phyloP scores from a whole-genome alignment of 2,888 invertebrate species.

The Hetaerina titia region DNA sequence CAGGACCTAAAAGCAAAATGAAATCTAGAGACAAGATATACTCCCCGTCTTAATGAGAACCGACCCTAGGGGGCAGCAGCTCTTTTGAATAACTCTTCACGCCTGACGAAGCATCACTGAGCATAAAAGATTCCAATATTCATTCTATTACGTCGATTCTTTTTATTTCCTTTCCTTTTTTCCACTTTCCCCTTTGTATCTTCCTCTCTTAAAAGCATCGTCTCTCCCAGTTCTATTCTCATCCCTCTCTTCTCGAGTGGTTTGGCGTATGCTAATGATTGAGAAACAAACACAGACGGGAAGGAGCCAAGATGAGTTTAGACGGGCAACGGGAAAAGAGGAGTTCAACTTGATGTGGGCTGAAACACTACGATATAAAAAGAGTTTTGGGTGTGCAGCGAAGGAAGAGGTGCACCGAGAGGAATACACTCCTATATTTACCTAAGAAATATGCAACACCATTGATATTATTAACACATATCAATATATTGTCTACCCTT shows the following conservation, averaged over 20 bases:
- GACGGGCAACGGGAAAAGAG: neutral
- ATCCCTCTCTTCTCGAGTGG: neutral
- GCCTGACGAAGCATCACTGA: slow-evolving; percentile 31
- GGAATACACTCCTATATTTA: too few species aligned
- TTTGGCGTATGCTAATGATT: slow-evolving; percentile 49
- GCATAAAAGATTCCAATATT: slow-evolving; percentile 37
- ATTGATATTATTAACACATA: too few species aligned
- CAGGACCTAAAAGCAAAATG: neutral
- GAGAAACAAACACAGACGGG: slow-evolving; percentile 33
- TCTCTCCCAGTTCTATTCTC: neutral
- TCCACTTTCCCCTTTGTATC: neutral
- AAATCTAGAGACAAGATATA: neutral
- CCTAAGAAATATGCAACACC: too few species aligned
- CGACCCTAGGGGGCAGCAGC: neutral
- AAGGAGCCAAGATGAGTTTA: neutral
- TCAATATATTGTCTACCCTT: too few species aligned
- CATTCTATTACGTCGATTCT: slow-evolving; percentile 41
- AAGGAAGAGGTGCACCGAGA: neutral
- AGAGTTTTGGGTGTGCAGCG: neutral
- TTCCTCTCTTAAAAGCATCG: neutral
- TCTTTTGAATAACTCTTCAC: slow-evolving; percentile 65
- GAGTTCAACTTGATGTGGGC: neutral
- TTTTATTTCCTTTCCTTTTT: neutral
- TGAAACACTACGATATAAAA: neutral
- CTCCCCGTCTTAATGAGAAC: slow-evolving; percentile 51